Percentiles rank a stretch among this genome's conserved stretches.
These are phyloP conservation scores for Epinephelus cyanopodus DNA, from an alignment of 2,113 vertebrate genomes.

Conservation along the genomic window DNA sequence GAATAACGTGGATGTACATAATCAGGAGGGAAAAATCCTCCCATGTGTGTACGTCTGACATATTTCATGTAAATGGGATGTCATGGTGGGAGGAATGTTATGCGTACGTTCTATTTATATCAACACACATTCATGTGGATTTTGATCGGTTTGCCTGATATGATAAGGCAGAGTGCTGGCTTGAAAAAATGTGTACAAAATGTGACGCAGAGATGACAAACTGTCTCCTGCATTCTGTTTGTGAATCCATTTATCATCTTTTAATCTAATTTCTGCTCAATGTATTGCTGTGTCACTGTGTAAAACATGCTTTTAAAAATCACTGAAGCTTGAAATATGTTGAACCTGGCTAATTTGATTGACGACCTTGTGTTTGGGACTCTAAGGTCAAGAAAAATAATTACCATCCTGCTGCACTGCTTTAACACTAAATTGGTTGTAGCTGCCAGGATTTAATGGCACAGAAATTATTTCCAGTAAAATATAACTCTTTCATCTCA, in stretches of 20 bases:
- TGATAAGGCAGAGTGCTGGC: too few relatives aligned
- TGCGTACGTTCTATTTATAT: background rate
- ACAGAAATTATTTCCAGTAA: background rate
- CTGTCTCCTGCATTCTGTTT: background rate
- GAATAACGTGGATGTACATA: too few relatives aligned
- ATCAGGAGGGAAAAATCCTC: too few relatives aligned
- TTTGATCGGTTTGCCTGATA: constrained; percentile 11
- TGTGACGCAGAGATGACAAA: background rate
- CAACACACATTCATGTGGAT: background rate
- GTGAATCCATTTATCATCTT: background rate
- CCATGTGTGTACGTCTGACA: too few relatives aligned
- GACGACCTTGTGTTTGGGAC: background rate
- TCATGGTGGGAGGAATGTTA: too few relatives aligned
- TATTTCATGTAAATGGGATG: too few relatives aligned
- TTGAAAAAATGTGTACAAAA: background rate
- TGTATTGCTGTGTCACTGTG: background rate
- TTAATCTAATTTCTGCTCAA: background rate
- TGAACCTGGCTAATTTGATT: constrained; percentile 13
- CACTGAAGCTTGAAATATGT: background rate
- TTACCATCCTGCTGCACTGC: constrained; percentile 6
- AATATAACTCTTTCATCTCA: constrained; percentile 23
- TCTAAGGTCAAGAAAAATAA: constrained; percentile 36
- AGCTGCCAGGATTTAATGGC: constrained; percentile 17
- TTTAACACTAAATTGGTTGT: too few relatives aligned
- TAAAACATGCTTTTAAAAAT: background rate